A percentile compares a stretch with the other conserved stretches of the same genome.
phyloP scores from a whole-genome alignment of 2,113 vertebrate genomes.

The Microtus ochrogaster region DNA sequence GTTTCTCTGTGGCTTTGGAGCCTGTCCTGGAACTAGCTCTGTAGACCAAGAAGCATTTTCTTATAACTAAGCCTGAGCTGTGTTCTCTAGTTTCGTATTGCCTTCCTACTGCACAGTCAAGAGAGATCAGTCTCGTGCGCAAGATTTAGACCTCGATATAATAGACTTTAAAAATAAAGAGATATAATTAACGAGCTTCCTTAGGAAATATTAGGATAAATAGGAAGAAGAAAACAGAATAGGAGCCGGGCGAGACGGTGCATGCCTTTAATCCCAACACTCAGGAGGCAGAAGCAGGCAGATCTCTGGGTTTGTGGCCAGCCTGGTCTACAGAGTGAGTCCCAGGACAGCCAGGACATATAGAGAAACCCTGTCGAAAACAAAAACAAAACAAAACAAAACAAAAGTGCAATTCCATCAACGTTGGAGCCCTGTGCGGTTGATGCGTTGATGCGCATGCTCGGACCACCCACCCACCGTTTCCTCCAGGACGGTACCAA shows the following conservation, averaged over 20 bases:
- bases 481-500: background rate
- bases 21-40: too few relatives aligned
- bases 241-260: background rate
- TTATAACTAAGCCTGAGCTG: background rate
- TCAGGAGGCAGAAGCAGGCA: too few relatives aligned
- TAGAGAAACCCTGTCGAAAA: background rate
- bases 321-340: background rate
- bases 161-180: background rate
- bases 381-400: background rate
- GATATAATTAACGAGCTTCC: background rate
- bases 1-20: too few relatives aligned
- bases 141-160: background rate
- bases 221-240: background rate
- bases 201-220: background rate
- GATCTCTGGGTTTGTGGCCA: background rate
- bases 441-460: background rate
- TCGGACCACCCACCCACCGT: background rate
- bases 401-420: background rate
- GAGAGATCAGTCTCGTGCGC: background rate
- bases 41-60: background rate
- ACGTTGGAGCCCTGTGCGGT: background rate
- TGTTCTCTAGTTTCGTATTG: background rate
- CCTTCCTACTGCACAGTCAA: background rate
- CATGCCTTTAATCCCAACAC: too few relatives aligned
- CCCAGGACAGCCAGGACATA: background rate